These are phyloP conservation scores for Sthenelais limicola DNA, from an alignment of 2,888 invertebrate species.

Conservation along the genomic window DNA sequence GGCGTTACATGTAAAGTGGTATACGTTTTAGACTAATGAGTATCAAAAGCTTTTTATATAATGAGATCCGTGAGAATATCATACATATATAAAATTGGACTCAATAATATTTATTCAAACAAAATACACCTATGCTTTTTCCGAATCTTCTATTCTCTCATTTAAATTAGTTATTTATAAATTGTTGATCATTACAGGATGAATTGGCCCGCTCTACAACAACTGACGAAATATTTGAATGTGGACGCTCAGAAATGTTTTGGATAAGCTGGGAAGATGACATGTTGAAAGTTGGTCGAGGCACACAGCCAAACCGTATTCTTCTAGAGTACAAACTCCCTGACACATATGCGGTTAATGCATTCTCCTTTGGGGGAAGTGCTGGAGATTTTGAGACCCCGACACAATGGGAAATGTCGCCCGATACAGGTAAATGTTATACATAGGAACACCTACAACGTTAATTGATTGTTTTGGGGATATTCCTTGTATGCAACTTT, in stretches of 20 bases:
- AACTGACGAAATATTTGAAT: neutral
- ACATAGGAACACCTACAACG: neutral
- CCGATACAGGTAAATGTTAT: slow-evolving; percentile 15
- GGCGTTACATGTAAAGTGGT: no score
- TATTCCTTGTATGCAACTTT: no score
- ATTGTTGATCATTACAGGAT: no score
- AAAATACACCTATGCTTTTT: no score
- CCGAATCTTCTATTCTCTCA: no score
- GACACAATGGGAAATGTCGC: slow-evolving; percentile 6
- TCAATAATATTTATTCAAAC: no score
- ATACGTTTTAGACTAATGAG: no score
- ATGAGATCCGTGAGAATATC: no score
- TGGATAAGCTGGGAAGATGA: slow-evolving; percentile 23
- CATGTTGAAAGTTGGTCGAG: neutral
- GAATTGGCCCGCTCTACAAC: neutral
- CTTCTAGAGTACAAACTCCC: slow-evolving; percentile 2
- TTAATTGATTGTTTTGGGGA: no score
- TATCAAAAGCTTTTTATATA: no score
- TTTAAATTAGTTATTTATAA: no score
- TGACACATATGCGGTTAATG: neutral
- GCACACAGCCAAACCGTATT: slow-evolving; percentile 10
- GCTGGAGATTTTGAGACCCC: neutral
- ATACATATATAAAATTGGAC: no score
- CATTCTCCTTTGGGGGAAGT: neutral
- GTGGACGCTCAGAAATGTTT: slow-evolving; percentile 1